A percentile compares a stretch with the other conserved stretches of the same genome.
Conservation (phyloP, 1,140 invertebrate species). For the Atta texana region DNA sequence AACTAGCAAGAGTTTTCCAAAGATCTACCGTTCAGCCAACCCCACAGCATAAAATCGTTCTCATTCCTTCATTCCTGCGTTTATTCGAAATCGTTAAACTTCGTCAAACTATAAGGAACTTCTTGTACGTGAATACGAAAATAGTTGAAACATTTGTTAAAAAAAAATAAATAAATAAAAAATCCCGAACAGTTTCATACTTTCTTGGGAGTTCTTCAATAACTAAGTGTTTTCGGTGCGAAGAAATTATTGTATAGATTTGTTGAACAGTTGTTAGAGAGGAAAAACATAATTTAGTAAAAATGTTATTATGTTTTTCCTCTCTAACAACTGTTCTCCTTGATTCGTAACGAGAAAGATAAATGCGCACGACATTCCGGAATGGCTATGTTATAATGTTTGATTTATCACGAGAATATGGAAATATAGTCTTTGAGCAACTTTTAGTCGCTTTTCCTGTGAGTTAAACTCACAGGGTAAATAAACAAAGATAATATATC, state of each 20-base stretch:
- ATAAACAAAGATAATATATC: conserved; percentile 10
- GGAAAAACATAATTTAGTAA: neutral
- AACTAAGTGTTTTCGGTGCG: neutral
- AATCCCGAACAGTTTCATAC: neutral
- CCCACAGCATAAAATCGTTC: neutral
- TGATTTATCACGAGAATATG: neutral
- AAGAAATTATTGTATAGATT: neutral
- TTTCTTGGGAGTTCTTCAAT: neutral
- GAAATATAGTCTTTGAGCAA: neutral
- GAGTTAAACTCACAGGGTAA: neutral
- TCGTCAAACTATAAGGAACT: conserved; percentile 5
- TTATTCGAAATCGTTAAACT: conserved; percentile 53
- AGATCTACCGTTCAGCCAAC: conserved; percentile 32
- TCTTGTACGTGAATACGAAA: conserved; percentile 47
- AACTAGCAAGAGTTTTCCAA: conserved; percentile 58
- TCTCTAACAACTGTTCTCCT: neutral
- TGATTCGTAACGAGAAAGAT: neutral
- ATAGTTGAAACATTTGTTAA: neutral
- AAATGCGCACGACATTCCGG: neutral
- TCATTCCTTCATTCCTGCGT: neutral
- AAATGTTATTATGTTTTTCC: neutral
- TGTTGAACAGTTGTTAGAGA: no score
- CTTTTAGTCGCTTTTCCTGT: neutral
- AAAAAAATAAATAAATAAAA: neutral
- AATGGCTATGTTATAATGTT: neutral